Evolutionary conservation across 1,140 invertebrate genomes (phyloP).

Genomic region (Heliothis subflexa): DNA sequence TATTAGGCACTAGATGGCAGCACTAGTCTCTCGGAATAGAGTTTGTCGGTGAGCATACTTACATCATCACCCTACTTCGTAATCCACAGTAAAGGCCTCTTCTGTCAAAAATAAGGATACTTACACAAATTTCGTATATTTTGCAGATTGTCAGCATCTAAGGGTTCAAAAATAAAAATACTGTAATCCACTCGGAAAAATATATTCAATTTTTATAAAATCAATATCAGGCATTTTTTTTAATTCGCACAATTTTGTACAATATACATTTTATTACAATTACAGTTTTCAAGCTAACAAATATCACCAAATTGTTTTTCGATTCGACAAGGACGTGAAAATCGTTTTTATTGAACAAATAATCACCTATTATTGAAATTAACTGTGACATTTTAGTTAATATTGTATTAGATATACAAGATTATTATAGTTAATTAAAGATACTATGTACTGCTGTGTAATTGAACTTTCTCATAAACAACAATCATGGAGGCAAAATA

Average conservation of each 20-base stretch:
- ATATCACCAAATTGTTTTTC: conserved; percentile 35
- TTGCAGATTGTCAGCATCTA: not conserved
- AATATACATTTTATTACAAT: conserved; percentile 69
- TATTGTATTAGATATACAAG: conserved; percentile 27
- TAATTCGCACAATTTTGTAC: conserved; percentile 81
- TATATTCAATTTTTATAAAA: conserved; percentile 86
- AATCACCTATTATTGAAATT: not conserved
- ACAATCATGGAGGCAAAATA: not conserved
- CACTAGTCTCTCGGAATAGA: not conserved
- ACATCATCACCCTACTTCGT: no score
- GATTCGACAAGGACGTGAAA: conserved; percentile 19
- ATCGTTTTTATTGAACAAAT: not conserved
- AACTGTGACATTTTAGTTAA: not conserved
- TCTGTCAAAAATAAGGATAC: not conserved
- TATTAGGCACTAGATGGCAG: not conserved
- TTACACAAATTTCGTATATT: not conserved
- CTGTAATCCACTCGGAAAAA: conserved; percentile 83
- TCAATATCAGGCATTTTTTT: conserved; percentile 82
- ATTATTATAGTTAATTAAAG: not conserved
- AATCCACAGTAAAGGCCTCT: not conserved
- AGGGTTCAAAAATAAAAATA: conserved; percentile 65
- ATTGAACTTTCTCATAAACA: conserved; percentile 12
- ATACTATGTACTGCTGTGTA: not conserved
- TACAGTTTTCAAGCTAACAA: conserved; percentile 58
- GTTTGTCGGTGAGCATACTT: no score